phyloP scores from a whole-genome alignment of 1,140 invertebrate genomes.

The Helicoverpa armigera region DNA sequence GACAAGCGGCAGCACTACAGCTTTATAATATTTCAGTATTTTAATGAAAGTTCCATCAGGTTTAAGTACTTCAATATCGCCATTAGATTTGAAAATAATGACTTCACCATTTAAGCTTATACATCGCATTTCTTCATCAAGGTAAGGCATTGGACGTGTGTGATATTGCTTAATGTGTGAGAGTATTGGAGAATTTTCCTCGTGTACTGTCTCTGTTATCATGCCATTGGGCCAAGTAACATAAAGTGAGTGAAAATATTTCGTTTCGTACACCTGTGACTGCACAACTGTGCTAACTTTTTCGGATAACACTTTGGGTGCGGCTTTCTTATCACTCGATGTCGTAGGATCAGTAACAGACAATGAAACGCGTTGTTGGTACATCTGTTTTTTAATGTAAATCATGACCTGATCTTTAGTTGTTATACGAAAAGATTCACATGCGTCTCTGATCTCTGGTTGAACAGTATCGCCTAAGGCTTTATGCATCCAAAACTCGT shows the following conservation, averaged over 20 bases:
- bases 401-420: slow-evolving; percentile 77
- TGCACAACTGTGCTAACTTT: slow-evolving; percentile 42
- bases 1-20: slow-evolving; percentile 43
- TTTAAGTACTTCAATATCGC: slow-evolving; percentile 70
- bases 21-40: slow-evolving; percentile 72
- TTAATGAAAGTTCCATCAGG: slow-evolving; percentile 74
- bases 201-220: slow-evolving; percentile 81
- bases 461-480: slow-evolving; percentile 62
- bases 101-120: slow-evolving; percentile 81
- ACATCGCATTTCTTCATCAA: slow-evolving; percentile 77
- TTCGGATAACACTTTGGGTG: not conserved
- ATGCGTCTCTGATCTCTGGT: slow-evolving; percentile 60
- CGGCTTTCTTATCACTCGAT: not conserved
- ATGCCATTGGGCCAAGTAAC: slow-evolving; percentile 86
- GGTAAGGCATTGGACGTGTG: slow-evolving; percentile 54
- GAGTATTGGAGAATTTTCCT: slow-evolving; percentile 73
- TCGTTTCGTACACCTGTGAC: slow-evolving; percentile 57
- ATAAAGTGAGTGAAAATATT: slow-evolving; percentile 73
- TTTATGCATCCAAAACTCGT: slow-evolving; percentile 76
- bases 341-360: slow-evolving; percentile 36
- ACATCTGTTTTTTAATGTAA: slow-evolving; percentile 76
- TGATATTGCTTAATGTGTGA: slow-evolving; percentile 86
- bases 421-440: slow-evolving; percentile 68
- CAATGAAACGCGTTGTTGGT: slow-evolving; percentile 53
- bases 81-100: slow-evolving; percentile 74